Conservation (phyloP, 2,797 vertebrate genomes). For the Geotrypetes seraphini region DNA sequence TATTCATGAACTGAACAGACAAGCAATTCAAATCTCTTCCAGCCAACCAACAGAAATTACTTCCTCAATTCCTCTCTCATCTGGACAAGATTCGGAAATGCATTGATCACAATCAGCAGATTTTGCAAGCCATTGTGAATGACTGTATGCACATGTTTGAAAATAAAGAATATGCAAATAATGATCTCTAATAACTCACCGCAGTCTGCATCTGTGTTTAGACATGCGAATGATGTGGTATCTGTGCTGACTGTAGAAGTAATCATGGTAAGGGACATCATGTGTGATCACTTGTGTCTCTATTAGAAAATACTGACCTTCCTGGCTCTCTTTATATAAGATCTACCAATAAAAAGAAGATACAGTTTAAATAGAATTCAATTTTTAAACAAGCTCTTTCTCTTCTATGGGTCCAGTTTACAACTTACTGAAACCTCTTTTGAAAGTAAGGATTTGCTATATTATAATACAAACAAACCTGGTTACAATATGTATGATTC, state of each 20-base stretch:
- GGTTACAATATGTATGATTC: too few species aligned
- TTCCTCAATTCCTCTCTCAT: slow-evolving; percentile 78
- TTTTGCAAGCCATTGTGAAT: slow-evolving; percentile 81
- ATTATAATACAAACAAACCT: too few species aligned
- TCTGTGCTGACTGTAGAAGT: slow-evolving; percentile 87
- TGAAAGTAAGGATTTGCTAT: too few species aligned
- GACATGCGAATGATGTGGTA: slow-evolving; percentile 75
- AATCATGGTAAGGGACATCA: slow-evolving; percentile 91
- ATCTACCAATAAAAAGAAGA: slow-evolving; percentile 47
- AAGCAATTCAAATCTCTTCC: slow-evolving; percentile 81
- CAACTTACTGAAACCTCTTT: too few species aligned
- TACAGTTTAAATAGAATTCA: too few species aligned
- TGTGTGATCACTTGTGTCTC: slow-evolving; percentile 83
- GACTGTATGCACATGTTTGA: slow-evolving; percentile 95
- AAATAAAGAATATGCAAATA: slow-evolving; percentile 92
- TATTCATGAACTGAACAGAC: slow-evolving; percentile 86
- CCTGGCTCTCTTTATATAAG: slow-evolving; percentile 76
- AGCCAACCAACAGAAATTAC: slow-evolving; percentile 70
- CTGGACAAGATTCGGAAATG: slow-evolving; percentile 76
- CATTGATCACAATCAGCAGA: slow-evolving; percentile 86
- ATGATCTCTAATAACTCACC: slow-evolving; percentile 68
- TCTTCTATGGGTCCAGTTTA: too few species aligned
- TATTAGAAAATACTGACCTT: slow-evolving; percentile 74
- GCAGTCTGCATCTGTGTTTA: slow-evolving; percentile 78
- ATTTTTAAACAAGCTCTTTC: too few species aligned